Base-by-base conservation (phyloP, 2,888 invertebrate species). In the Oscheius myriophilus region DNA sequence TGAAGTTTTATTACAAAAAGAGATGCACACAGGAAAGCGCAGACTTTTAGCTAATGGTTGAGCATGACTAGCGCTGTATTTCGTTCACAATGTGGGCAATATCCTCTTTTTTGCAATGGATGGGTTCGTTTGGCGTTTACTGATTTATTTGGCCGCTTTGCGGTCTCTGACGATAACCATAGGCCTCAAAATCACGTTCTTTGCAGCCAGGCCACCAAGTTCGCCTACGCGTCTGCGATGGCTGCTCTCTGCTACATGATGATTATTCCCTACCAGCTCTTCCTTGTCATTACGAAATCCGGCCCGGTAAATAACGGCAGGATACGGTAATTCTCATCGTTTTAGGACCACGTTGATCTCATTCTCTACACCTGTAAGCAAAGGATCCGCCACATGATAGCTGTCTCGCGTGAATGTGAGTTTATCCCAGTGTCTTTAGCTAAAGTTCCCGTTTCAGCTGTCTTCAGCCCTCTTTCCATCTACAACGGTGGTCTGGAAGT, bases 161-260 rank as follows among this genome's bases (percentile, higher is more conserved):
- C 33, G 33, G 33, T 33, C 33, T 9, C 33, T 33, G 4, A 33
- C 33, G 33, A 33, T 3, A 6, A 3, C 33, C 33, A n/a, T n/a
- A n/a, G n/a, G n/a, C n/a, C n/a, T n/a, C n/a, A n/a, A n/a, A n/a
- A n/a, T n/a, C n/a, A n/a, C n/a, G n/a, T n/a, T 33, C 33, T 33
- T 33, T 33, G n/a, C 33, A 33, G 33, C 33, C 33, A 33, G 12
- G 33, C 41, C 3, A 7, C 41, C 42, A 23, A n/a, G 3, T 18
- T 4, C 41, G 57, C 57, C 57, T 41, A 57, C 41, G 57, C 57
- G 2, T 57, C 57, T 9, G 39, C 41, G n/a, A 16, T 57, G 42
- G 39, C 57, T 12, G 39, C 57, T n/a, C 57, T 57, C 18, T 39
- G 39, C 42, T 57, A 57, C 42, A 57, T 57, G 57, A 57, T 57